Evolutionary conservation across 2,888 invertebrate genomes (phyloP).

Genomic region (Cryptocephalus moraei): DNA sequence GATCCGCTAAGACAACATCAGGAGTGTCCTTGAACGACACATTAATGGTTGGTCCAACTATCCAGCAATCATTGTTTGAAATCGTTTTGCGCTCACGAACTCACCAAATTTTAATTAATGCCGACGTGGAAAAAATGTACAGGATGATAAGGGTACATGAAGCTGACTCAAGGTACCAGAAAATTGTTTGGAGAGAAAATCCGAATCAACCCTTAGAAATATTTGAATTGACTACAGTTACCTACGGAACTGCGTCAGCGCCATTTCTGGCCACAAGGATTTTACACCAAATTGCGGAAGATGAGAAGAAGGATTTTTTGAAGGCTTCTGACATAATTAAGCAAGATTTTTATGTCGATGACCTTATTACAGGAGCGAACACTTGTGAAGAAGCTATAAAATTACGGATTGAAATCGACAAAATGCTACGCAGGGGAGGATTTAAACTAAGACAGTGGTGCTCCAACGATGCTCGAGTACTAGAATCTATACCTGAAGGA

Average conservation of each 20-base stretch:
- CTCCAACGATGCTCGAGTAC: too few relatives aligned
- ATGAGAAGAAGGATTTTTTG: neutral
- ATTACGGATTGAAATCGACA: neutral
- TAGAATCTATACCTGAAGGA: neutral
- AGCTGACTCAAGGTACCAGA: neutral
- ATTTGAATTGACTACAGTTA: neutral
- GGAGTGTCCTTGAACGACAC: neutral
- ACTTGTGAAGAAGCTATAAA: neutral
- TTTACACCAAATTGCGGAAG: neutral
- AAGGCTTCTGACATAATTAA: neutral
- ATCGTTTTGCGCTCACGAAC: neutral
- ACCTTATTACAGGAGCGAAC: neutral
- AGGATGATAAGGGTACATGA: neutral
- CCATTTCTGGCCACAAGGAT: too few relatives aligned
- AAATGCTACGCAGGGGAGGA: neutral
- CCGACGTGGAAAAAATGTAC: neutral
- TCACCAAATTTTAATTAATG: neutral
- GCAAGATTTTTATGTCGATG: neutral
- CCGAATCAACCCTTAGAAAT: neutral
- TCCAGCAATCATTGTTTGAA: neutral
- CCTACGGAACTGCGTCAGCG: neutral
- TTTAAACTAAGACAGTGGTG: neutral
- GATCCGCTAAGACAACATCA: neutral
- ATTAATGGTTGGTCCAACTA: neutral
- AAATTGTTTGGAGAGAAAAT: neutral